Conservation (phyloP, 2,797 vertebrate species). For the Mycteria americana region DNA sequence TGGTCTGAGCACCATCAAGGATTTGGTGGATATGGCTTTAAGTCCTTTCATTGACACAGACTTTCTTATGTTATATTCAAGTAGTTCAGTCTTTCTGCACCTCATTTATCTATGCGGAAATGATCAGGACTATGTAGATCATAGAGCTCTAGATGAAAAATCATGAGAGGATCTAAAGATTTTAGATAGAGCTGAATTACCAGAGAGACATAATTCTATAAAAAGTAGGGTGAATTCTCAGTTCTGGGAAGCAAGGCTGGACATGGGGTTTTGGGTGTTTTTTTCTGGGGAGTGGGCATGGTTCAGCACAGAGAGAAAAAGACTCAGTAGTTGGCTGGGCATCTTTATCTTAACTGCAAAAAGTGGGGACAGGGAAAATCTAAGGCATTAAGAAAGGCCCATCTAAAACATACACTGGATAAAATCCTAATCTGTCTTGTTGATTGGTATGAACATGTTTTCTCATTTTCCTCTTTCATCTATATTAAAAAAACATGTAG, state of each 20-base stretch:
- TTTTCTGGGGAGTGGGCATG: neutral
- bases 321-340: fast-evolving
- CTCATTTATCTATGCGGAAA: neutral
- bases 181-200: neutral
- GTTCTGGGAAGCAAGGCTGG: neutral
- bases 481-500: neutral
- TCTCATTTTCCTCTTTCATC: neutral
- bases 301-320: neutral
- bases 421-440: neutral
- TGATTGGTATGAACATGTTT: neutral
- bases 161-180: neutral
- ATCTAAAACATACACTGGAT: neutral
- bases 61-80: neutral
- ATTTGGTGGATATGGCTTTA: neutral
- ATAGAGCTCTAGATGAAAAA: neutral
- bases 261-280: neutral
- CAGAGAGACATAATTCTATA: neutral
- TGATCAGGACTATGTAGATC: neutral
- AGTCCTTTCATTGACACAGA: neutral
- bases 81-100: neutral
- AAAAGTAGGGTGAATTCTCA: neutral
- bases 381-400: neutral
- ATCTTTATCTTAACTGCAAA: neutral
- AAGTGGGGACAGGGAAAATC: neutral
- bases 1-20: neutral